These are phyloP conservation scores for Megaceryle maxima DNA, from an alignment of 2,113 vertebrate species.

Conservation along the genomic window DNA sequence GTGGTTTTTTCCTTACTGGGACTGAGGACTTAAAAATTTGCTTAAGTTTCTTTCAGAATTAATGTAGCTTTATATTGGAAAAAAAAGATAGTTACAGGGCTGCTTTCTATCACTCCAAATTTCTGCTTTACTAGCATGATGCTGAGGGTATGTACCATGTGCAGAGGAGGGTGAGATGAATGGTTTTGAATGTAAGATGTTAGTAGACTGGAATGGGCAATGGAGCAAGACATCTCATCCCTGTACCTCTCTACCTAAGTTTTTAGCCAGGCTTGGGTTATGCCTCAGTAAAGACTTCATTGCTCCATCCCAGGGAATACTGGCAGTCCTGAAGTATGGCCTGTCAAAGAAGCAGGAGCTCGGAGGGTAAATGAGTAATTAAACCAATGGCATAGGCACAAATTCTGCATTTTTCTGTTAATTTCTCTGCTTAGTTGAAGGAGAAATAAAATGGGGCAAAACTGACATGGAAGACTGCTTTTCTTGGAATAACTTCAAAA, in stretches of 20 bases:
- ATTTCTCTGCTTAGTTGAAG: not conserved
- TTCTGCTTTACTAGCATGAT: not conserved
- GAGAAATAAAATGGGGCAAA: not conserved
- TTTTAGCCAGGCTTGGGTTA: not conserved
- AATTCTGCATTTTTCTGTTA: not conserved
- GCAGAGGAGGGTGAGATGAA: not conserved
- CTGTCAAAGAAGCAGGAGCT: not conserved
- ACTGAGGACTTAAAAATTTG: not conserved
- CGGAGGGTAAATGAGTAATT: not conserved
- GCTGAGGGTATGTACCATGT: not conserved
- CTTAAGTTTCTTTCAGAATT: not conserved
- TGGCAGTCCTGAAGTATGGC: not conserved
- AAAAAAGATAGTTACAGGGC: not conserved
- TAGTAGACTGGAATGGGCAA: not conserved
- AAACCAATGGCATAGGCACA: not conserved
- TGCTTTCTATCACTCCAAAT: not conserved
- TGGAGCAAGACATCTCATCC: not conserved
- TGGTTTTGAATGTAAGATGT: not conserved
- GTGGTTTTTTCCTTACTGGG: not conserved
- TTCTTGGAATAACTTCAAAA: not conserved
- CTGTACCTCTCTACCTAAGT: not conserved
- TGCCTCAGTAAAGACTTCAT: not conserved
- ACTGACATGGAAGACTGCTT: not conserved
- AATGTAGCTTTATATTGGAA: not conserved
- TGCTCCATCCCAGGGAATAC: not conserved